These are phyloP conservation scores for Papilio helenus DNA, from an alignment of 1,140 invertebrate genomes.

Conservation along the genomic window DNA sequence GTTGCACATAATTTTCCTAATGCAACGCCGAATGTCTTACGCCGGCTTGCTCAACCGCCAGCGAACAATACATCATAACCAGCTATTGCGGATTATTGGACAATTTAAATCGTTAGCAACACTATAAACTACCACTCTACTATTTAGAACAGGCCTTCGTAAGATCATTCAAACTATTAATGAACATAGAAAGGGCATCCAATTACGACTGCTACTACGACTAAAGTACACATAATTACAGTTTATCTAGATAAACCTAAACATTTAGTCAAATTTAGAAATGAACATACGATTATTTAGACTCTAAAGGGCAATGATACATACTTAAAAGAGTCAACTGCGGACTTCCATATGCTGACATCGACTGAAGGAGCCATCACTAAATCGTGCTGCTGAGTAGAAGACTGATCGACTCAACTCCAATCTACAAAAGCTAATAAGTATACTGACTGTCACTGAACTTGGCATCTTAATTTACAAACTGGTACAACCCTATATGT, in stretches of 20 bases:
- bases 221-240: background rate
- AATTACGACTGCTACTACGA: background rate
- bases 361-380: background rate
- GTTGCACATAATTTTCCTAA: slow-evolving; percentile 51
- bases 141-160: background rate
- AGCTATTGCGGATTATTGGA: slow-evolving; percentile 21
- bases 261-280: too few species aligned
- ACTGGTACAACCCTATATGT: too few species aligned
- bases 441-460: background rate
- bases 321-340: background rate
- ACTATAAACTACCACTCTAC: background rate
- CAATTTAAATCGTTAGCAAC: background rate
- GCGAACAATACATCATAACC: slow-evolving; percentile 40
- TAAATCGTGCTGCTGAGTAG: background rate
- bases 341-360: background rate
- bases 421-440: background rate
- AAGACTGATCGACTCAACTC: background rate
- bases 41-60: slow-evolving; percentile 27
- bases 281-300: background rate
- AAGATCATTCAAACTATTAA: background rate
- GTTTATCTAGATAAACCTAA: background rate
- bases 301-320: background rate
- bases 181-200: background rate
- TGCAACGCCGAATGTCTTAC: slow-evolving; percentile 42
- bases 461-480: background rate